Evolutionary conservation across 1,140 invertebrate species (phyloP), one percentile per base, ranked within the genome.

Genomic region (Aphelenchoides fujianensis): DNA sequence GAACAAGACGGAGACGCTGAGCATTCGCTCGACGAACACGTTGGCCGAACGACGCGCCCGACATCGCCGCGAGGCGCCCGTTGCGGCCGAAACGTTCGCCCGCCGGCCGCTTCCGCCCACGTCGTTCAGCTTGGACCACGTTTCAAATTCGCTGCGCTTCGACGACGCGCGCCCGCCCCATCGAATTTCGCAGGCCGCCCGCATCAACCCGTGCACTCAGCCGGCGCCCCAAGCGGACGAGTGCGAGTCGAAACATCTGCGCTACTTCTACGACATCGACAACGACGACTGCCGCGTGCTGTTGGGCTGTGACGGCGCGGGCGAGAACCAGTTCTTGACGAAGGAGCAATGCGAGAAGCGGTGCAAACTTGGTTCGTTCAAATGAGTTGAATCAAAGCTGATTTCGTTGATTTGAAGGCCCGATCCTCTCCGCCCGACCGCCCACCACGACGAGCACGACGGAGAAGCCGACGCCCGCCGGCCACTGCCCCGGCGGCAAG

Each of bases 301-400:
- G 75, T 37, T 80, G 79, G 27, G 83, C 55, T 84, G 82, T 55
- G 69, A 77, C 31, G 82, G 81, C 66, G 55, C 30, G 5, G 85
- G 85, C 62, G 67, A 66, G 3, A 84, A 84, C 68, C 82, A 85
- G 66, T 84, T 84, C 88, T 66, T 79, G 23, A 87, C 88, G 81
- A 88, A 89, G 84, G 88, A 89, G 70, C 88, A 89, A 84, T 97
- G 94, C 85, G 89, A 91, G 79, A 84, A 88, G 64, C 88, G 89
- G 79, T 96, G 94, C 80, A 83, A 83, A 63, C 59, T 78, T 30
- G 75, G 74, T 66, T 32, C 32, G 30, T 70, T 54, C 68, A 55
- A 2, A 12, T 63, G 7, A 16, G n/a, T 63, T 32, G 0, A 0
- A 1, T 32, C 12, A n/a, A n/a, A n/a, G n/a, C n/a, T n/a, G n/a